Conservation (phyloP, 2,113 vertebrate species). For the Tapirus terrestris region DNA sequence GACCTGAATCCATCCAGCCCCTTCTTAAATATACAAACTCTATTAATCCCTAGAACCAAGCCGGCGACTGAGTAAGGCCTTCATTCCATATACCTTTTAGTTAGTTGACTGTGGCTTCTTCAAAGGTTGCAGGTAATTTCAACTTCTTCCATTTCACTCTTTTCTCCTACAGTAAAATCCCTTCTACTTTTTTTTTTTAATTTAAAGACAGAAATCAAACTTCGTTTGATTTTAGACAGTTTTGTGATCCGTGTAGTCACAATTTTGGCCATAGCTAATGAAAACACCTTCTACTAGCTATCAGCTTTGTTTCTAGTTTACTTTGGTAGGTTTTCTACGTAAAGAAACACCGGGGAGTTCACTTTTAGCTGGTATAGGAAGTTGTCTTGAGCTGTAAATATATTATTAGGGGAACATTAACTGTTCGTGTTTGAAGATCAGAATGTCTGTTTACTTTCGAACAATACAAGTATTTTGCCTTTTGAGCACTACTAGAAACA, state of each 20-base stretch:
- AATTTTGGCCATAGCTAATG: background rate
- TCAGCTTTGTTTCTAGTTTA: constrained; percentile 22
- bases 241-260: background rate
- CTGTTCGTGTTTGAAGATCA: background rate
- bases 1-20: constrained; percentile 35
- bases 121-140: constrained; percentile 44
- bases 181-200: background rate
- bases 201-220: background rate
- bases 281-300: background rate
- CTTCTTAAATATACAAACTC: constrained; percentile 62
- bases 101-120: background rate
- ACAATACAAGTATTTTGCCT: background rate
- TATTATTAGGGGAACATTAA: background rate
- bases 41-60: constrained; percentile 36
- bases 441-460: constrained; percentile 27
- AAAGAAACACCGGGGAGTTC: background rate
- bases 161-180: background rate
- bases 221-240: background rate
- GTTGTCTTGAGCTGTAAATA: background rate
- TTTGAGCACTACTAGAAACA: background rate
- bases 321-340: background rate
- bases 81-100: background rate
- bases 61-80: background rate
- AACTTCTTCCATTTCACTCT: constrained; percentile 38
- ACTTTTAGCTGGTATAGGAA: background rate